Conservation (phyloP, 2,797 vertebrate species). For the Myotis myotis region DNA sequence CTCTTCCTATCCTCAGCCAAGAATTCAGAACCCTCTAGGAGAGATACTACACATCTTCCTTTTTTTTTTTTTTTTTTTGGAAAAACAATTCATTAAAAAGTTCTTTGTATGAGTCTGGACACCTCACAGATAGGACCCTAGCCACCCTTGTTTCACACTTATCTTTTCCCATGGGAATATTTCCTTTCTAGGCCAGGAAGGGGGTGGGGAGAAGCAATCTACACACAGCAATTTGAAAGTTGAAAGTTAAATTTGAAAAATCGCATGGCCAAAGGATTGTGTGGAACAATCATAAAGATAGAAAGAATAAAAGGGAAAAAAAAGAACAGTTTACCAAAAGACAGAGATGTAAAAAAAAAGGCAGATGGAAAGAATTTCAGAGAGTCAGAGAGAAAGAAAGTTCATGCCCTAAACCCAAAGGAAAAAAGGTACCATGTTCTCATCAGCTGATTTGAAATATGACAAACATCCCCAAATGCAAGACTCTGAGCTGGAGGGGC, state of each 20-base stretch:
- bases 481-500: not conserved
- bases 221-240: not conserved
- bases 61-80: slow-evolving; percentile 10
- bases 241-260: slow-evolving; percentile 58
- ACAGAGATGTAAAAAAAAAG: not conserved
- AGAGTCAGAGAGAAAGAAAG: not conserved
- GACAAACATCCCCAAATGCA: not conserved
- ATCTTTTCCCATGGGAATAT: slow-evolving; percentile 75
- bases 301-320: not conserved
- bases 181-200: slow-evolving; percentile 41
- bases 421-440: fast-evolving
- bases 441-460: not conserved
- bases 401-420: not conserved
- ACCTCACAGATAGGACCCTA: slow-evolving; percentile 66
- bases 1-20: slow-evolving; percentile 3
- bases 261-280: not conserved
- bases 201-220: not conserved
- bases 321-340: not conserved
- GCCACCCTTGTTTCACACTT: slow-evolving; percentile 49
- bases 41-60: slow-evolving; percentile 51
- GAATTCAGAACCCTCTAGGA: slow-evolving; percentile 56
- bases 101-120: slow-evolving; percentile 71
- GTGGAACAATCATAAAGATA: not conserved
- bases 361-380: not conserved
- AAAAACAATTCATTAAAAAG: slow-evolving; percentile 76